A percentile compares a stretch with the other conserved stretches of the same genome.
Conservation (phyloP, 2,888 invertebrate species). For the Andrena minutula region DNA sequence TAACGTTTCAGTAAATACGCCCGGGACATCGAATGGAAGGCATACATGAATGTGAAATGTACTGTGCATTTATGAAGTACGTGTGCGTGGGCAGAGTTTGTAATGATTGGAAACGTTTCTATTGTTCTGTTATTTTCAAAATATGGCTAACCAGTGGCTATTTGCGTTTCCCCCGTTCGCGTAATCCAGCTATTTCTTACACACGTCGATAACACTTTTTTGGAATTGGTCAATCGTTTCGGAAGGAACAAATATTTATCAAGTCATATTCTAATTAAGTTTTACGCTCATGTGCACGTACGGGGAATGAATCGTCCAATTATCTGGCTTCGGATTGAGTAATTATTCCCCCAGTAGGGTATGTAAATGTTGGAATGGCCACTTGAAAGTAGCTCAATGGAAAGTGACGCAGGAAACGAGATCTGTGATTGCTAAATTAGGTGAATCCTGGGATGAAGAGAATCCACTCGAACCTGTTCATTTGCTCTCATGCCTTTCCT, state of each 20-base stretch:
- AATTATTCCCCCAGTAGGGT: neutral
- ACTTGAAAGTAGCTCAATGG: constrained; percentile 5
- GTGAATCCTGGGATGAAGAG: constrained; percentile 33
- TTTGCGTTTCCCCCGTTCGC: neutral
- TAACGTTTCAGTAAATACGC: neutral
- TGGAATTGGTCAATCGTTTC: too few relatives aligned
- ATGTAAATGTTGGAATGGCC: constrained; percentile 7
- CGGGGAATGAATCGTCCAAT: neutral
- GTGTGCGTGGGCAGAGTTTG: constrained; percentile 4
- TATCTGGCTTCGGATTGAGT: neutral
- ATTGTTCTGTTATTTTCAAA: constrained; percentile 7
- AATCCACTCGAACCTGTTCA: constrained; percentile 25
- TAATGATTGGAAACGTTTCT: constrained; percentile 7
- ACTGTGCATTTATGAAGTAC: neutral
- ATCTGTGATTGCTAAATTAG: constrained; percentile 57
- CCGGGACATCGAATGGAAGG: neutral
- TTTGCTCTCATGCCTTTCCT: constrained; percentile 30
- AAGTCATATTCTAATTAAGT: too few relatives aligned
- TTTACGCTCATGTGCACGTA: neutral
- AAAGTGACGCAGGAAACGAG: constrained; percentile 27
- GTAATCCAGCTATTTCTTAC: too few relatives aligned
- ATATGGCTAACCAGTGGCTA: neutral
- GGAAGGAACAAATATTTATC: too few relatives aligned
- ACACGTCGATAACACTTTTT: too few relatives aligned
- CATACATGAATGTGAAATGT: constrained; percentile 25